Conservation (phyloP, 2,113 vertebrate genomes). For the Leiothrix lutea region DNA sequence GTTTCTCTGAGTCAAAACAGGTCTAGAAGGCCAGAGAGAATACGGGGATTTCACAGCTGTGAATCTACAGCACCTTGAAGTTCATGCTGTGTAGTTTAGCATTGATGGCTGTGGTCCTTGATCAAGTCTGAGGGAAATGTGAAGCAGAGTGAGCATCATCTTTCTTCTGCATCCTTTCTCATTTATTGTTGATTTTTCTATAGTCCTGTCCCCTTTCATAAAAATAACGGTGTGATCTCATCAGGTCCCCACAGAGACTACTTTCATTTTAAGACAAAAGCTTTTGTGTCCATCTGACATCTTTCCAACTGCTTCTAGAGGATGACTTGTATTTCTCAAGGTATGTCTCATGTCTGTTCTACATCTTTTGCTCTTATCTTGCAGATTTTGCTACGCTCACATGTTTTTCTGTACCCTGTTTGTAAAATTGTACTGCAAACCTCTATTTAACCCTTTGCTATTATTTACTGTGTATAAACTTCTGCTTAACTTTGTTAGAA, state of each 20-base stretch:
- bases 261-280: not conserved
- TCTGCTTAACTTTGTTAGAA: not conserved
- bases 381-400: not conserved
- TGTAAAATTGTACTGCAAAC: not conserved
- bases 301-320: not conserved
- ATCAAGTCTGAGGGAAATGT: not conserved
- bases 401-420: not conserved
- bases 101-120: not conserved
- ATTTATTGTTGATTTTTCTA: not conserved
- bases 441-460: not conserved
- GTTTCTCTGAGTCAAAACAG: not conserved
- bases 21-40: not conserved
- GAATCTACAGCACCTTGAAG: not conserved
- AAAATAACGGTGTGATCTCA: not conserved
- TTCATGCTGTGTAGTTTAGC: not conserved
- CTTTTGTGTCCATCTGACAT: not conserved
- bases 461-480: not conserved
- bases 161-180: not conserved
- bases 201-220: not conserved
- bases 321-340: not conserved
- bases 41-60: not conserved
- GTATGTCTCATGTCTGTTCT: not conserved
- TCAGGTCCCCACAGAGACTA: not conserved
- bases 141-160: not conserved
- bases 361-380: not conserved